phyloP scores from a whole-genome alignment of 2,113 vertebrate genomes.

The Clarias gariepinus region DNA sequence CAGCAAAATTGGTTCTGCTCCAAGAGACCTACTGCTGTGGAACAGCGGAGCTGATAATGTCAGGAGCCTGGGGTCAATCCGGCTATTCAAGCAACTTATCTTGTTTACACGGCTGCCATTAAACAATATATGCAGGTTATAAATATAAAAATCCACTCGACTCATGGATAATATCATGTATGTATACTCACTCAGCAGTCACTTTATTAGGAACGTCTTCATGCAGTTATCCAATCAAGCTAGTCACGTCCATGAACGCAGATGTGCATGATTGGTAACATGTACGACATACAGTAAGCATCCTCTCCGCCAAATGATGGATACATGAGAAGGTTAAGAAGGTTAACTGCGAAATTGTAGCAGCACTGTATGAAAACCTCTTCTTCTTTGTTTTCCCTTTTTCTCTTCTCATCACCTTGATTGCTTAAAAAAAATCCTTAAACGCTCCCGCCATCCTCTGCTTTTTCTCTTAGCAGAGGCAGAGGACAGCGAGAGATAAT shows the following conservation, averaged over 20 bases:
- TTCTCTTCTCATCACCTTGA: not conserved
- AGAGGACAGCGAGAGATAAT: slow-evolving; percentile 35
- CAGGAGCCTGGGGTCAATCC: slow-evolving; percentile 2
- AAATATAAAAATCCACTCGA: not conserved
- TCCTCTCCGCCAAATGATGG: not conserved
- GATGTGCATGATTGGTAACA: not conserved
- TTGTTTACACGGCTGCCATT: not conserved
- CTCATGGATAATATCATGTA: not conserved
- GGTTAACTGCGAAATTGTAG: not conserved
- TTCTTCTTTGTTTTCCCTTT: not conserved
- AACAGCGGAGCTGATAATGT: slow-evolving; percentile 23
- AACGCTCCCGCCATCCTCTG: not conserved
- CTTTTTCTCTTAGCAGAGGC: slow-evolving; percentile 22
- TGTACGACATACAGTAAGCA: not conserved
- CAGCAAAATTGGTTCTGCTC: slow-evolving; percentile 5
- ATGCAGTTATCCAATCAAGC: not conserved
- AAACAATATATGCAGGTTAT: not conserved
- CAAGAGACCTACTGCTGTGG: not conserved
- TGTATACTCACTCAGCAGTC: not conserved
- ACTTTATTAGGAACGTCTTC: not conserved
- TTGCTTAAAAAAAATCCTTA: slow-evolving; percentile 15
- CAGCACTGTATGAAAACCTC: not conserved
- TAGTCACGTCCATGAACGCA: not conserved
- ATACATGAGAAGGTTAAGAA: not conserved
- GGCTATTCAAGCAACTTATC: not conserved